Percentiles rank a stretch among this genome's conserved stretches.
phyloP scores from a whole-genome alignment of 2,113 vertebrate species.

The Peromyscus polionotus region DNA sequence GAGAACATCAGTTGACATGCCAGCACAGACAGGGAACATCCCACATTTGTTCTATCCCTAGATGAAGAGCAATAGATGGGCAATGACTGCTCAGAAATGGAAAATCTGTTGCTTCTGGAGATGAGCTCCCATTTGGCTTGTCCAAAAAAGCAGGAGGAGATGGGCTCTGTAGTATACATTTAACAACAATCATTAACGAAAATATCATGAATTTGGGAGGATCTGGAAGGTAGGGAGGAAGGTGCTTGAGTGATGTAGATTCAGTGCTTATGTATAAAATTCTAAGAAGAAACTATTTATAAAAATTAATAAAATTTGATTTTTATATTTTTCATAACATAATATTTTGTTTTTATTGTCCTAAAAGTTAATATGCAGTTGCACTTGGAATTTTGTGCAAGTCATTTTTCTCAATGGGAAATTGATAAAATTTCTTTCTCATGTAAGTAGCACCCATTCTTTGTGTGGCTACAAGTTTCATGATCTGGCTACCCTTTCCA shows the following conservation, averaged over 20 bases:
- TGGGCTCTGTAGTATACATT: background rate
- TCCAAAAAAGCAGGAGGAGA: background rate
- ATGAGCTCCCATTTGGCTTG: background rate
- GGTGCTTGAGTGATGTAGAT: background rate
- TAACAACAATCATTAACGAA: background rate
- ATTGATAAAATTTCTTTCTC: background rate
- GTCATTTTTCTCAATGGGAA: background rate
- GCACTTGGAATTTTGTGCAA: background rate
- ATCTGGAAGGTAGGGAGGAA: background rate
- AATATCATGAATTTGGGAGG: background rate
- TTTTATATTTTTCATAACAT: background rate
- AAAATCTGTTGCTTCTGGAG: background rate
- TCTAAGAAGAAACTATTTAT: background rate
- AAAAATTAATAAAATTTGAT: background rate
- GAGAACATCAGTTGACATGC: background rate
- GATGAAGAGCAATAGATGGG: background rate
- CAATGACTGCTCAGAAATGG: background rate
- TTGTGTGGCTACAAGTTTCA: background rate
- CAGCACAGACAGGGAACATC: background rate
- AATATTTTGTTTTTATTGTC: background rate
- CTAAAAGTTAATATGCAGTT: background rate
- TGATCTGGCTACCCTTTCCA: background rate
- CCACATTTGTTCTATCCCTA: background rate
- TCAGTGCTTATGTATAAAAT: background rate
- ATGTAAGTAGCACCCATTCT: background rate